phyloP scores from a whole-genome alignment of 1,140 invertebrate genomes.

The Ditylenchus dipsaci region DNA sequence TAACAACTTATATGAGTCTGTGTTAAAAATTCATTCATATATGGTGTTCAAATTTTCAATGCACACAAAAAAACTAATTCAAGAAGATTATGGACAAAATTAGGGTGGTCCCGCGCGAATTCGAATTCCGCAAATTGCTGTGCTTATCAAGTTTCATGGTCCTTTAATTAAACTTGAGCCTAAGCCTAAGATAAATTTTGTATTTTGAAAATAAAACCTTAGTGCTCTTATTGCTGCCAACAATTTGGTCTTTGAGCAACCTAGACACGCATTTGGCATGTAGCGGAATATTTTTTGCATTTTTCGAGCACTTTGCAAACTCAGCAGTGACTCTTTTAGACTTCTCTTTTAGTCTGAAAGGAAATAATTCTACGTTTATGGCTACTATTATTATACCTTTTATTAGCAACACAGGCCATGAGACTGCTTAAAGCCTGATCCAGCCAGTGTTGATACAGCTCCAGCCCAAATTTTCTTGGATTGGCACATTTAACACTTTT shows the following conservation, averaged over 20 bases:
- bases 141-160: too few species aligned
- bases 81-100: too few species aligned
- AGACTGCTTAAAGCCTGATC: not conserved
- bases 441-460: not conserved
- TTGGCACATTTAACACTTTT: not conserved
- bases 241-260: slow-evolving; percentile 12
- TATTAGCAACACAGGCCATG: not conserved
- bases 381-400: not conserved
- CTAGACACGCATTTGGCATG: slow-evolving; percentile 29
- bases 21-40: too few species aligned
- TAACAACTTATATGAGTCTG: too few species aligned
- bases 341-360: slow-evolving; percentile 23
- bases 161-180: too few species aligned
- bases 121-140: too few species aligned
- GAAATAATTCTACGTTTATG: not conserved
- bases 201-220: too few species aligned
- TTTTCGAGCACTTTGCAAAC: slow-evolving; percentile 21
- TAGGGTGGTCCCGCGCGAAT: too few species aligned
- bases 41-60: too few species aligned
- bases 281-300: slow-evolving; percentile 24
- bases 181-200: too few species aligned
- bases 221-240: not conserved
- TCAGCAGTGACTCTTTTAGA: slow-evolving; percentile 18
- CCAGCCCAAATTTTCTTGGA: not conserved
- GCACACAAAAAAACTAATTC: too few species aligned